A percentile compares a stretch with the other conserved stretches of the same genome.
Evolutionary conservation across 2,888 invertebrate genomes (phyloP).

Genomic region (Colletes collaris): DNA sequence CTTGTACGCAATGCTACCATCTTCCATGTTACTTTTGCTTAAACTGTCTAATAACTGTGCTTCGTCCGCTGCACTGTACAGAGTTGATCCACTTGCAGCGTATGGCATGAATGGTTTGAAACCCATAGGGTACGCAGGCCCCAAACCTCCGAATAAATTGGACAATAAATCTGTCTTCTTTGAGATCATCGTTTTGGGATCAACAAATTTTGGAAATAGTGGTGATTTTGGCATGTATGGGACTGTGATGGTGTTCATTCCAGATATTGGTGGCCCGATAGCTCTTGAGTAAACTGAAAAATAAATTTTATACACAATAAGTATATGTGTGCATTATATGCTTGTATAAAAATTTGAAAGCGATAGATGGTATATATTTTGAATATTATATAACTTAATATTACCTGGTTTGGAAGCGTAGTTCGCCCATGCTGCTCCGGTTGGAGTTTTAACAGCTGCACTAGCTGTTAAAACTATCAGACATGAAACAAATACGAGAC

Average conservation of each 20-base stretch:
- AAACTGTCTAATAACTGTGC: conserved; percentile 1
- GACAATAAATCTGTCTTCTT: conserved; percentile 75
- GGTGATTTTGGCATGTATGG: conserved; percentile 76
- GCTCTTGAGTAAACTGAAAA: conserved; percentile 71
- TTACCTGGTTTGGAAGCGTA: conserved; percentile 65
- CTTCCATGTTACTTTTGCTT: conserved; percentile 25
- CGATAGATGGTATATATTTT: background rate
- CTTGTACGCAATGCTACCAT: conserved; percentile 43
- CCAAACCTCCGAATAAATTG: conserved; percentile 74
- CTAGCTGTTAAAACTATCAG: conserved; percentile 61
- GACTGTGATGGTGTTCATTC: conserved; percentile 72
- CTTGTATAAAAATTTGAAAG: background rate
- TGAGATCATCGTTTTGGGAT: conserved; percentile 75
- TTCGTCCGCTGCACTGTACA: conserved; percentile 20
- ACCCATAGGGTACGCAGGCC: conserved; percentile 43
- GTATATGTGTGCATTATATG: background rate
- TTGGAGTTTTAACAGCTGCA: conserved; percentile 66
- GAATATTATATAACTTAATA: conserved; percentile 22
- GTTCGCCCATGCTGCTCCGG: conserved; percentile 70
- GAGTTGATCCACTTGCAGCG: conserved; percentile 13
- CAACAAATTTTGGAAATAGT: conserved; percentile 78
- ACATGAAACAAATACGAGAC: conserved; percentile 60
- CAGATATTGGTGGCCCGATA: conserved; percentile 68
- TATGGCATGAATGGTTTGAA: conserved; percentile 35
- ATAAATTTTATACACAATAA: conserved; percentile 1